These are phyloP conservation scores for Belonocnema kinseyi DNA, from an alignment of 1,140 invertebrate genomes.

Conservation along the genomic window DNA sequence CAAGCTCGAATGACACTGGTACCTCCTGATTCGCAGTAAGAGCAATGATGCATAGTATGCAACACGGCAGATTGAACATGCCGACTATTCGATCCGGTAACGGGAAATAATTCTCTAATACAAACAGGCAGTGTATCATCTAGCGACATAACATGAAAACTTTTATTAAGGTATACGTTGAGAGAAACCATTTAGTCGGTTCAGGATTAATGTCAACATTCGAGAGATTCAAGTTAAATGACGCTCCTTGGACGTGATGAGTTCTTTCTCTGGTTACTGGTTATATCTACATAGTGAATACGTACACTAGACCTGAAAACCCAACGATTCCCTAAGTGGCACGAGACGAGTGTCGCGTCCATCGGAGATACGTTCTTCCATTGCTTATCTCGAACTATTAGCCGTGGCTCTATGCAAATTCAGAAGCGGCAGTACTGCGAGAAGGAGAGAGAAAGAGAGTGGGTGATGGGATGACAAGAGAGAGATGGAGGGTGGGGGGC, in stretches of 20 bases:
- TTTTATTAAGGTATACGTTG: conserved; percentile 13
- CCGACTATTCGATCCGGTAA: conserved; percentile 45
- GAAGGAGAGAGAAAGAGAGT: conserved; percentile 51
- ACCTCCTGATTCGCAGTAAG: conserved; percentile 14
- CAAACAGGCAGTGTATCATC: conserved; percentile 16
- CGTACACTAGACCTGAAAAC: background rate
- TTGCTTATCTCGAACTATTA: conserved; percentile 71
- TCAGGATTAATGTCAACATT: conserved; percentile 8
- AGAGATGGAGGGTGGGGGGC: conserved; percentile 29
- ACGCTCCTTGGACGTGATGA: background rate
- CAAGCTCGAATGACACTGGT: conserved; percentile 9
- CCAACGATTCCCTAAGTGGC: conserved; percentile 27
- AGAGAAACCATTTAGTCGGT: conserved; percentile 18
- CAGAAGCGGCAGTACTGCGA: conserved; percentile 57
- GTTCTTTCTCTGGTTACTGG: conserved; percentile 13
- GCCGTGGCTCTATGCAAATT: conserved; percentile 71
- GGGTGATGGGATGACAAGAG: conserved; percentile 46
- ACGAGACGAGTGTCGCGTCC: conserved; percentile 22
- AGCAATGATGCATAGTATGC: conserved; percentile 21
- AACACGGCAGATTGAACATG: conserved; percentile 12
- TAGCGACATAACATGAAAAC: conserved; percentile 1
- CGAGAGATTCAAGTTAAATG: conserved; percentile 8
- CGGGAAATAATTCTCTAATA: conserved; percentile 53
- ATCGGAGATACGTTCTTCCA: conserved; percentile 48
- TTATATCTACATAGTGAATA: conserved; percentile 18